Base-by-base conservation (phyloP, 2,797 vertebrate genomes). In the Buphagus erythrorhynchus region DNA sequence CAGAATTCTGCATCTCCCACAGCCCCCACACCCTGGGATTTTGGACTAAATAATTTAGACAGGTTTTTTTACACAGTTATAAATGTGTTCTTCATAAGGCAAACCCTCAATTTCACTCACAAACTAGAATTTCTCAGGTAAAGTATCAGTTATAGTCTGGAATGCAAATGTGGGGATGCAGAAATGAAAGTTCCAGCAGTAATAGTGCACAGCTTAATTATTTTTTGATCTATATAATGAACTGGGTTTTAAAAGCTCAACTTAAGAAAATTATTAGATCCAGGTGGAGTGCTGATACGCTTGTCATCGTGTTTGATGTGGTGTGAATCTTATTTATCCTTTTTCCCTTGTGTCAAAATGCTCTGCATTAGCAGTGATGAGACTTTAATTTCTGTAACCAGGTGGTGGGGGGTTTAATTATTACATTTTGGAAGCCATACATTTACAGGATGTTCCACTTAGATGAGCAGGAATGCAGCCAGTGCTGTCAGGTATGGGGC, bases 401-500 rank as follows among this genome's bases (percentile, higher is more conserved):
- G 15, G 57, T 59, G 48, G 24, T 36, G 8, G 21, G n/a, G 28
- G 8, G 0, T 7, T 84, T 55, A 28, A n/a, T 33, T 17, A 21
- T 13, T 46, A 9, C 11, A 66, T 71, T 90, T 80, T 71, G 57
- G 58, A 52, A 86, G 40, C 31, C 57, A 16, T 69, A 20, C 4
- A 54, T 48, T 72, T 26, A 8, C 15, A 12, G 17, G 31, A 28
- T 46, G 31, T 38, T 86, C 55, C 40, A 20, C 14, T 26, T 6
- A 65, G 48, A 24, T 18, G 48, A 54, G 14, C 42, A 68, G 78
- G 59, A 66, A 31, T 73, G 20, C 55, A 55, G 35, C 26, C 43
- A 21, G 21, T 0, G 4, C 61, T 67, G 0, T 54, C 13, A 43
- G 45, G 8, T 29, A 2, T 24, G 54, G 59, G 40, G 36, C 51